phyloP scores from a whole-genome alignment of 2,797 vertebrate genomes.

The Eupleurogrammus muticus region DNA sequence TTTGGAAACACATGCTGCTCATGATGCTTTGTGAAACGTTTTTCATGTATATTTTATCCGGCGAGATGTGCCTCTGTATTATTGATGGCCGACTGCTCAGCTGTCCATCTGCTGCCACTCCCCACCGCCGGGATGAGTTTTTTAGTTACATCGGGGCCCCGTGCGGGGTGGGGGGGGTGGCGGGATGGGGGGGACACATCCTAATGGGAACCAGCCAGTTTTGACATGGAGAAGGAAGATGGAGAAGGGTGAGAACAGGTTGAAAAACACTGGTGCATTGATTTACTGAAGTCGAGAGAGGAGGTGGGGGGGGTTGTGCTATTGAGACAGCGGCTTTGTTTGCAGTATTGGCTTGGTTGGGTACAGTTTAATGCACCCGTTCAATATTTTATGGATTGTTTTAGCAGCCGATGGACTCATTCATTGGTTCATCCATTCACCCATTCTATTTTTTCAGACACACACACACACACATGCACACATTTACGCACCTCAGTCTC shows the following conservation, averaged over 20 bases:
- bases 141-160: constrained; percentile 42
- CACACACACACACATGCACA: not conserved
- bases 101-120: constrained; percentile 38
- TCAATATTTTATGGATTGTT: constrained; percentile 38
- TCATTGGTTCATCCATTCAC: constrained; percentile 11
- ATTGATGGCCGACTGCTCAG: constrained; percentile 58
- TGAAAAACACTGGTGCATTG: constrained; percentile 26
- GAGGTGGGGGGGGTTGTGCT: constrained; percentile 12
- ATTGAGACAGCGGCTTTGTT: constrained; percentile 25
- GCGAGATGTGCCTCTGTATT: constrained; percentile 56
- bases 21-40: constrained; percentile 25
- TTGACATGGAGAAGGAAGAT: constrained; percentile 29
- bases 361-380: constrained; percentile 29
- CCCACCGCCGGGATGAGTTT: constrained; percentile 35
- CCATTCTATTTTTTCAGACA: constrained; percentile 4
- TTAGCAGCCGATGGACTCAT: constrained; percentile 11
- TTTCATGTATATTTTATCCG: constrained; percentile 74
- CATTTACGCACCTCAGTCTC: not conserved
- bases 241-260: constrained; percentile 23
- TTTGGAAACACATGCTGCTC: constrained; percentile 12
- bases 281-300: constrained; percentile 27
- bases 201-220: constrained; percentile 41
- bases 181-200: too few relatives aligned
- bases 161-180: constrained; percentile 12
- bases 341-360: constrained; percentile 21